Conservation (phyloP, 2,888 invertebrate genomes). For the Limnephilus lunatus region DNA sequence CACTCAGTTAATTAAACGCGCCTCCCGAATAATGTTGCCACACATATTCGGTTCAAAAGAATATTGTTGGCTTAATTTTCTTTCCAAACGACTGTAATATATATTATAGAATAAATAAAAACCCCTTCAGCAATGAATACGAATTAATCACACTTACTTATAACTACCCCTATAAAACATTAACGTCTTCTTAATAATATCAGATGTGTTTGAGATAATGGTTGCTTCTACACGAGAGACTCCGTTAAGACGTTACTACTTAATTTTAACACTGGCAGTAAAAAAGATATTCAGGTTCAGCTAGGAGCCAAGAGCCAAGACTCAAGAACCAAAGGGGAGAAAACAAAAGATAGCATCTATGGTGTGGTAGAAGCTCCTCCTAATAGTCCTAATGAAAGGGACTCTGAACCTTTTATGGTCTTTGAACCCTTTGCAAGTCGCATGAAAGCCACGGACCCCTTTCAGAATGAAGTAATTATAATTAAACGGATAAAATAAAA, state of each 20-base stretch:
- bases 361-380: not conserved
- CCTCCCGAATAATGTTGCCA: not conserved
- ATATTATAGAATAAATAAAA: not conserved
- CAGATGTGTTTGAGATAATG: not conserved
- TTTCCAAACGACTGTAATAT: too few relatives aligned
- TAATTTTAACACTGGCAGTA: not conserved
- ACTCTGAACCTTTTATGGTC: not conserved
- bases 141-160: not conserved
- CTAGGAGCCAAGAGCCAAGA: not conserved
- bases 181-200: not conserved
- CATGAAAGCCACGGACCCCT: not conserved
- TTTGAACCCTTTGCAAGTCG: not conserved
- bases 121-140: too few relatives aligned
- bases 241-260: not conserved
- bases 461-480: not conserved
- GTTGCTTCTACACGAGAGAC: not conserved
- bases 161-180: not conserved
- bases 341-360: not conserved
- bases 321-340: not conserved
- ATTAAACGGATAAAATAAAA: not conserved
- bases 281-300: not conserved
- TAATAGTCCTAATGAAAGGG: not conserved
- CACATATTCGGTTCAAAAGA: not conserved
- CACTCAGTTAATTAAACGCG: too few relatives aligned
- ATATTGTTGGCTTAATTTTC: not conserved